Evolutionary conservation across 2,797 vertebrate genomes (phyloP).

Genomic region (Acanthopagrus latus): DNA sequence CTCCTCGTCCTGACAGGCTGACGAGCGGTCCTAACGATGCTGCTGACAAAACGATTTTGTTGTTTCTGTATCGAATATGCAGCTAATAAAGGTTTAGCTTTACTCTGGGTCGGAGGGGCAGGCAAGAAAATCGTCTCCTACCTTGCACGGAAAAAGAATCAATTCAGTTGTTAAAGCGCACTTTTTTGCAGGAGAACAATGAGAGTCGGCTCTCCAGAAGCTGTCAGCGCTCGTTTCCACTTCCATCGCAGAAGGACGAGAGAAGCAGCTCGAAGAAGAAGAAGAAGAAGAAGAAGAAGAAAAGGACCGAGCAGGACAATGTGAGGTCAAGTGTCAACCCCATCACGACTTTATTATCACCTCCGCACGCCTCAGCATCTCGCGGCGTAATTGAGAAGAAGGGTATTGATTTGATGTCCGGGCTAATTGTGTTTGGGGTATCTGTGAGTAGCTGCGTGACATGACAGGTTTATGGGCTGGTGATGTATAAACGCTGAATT

Average conservation of each 20-base stretch:
- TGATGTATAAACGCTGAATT: slow-evolving; percentile 52
- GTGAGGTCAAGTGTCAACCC: slow-evolving; percentile 54
- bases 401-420: slow-evolving; percentile 67
- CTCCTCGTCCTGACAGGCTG: slow-evolving; percentile 25
- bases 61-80: background rate
- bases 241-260: slow-evolving; percentile 27
- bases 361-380: slow-evolving; percentile 46
- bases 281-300: slow-evolving; percentile 28
- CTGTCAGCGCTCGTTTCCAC: slow-evolving; percentile 49
- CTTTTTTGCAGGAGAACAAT: slow-evolving; percentile 56
- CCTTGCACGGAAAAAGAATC: slow-evolving; percentile 51
- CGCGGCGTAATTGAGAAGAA: slow-evolving; percentile 50
- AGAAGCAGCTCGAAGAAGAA: slow-evolving; percentile 2
- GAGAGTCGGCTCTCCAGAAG: slow-evolving; percentile 43
- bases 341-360: slow-evolving; percentile 57
- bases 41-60: slow-evolving; percentile 2
- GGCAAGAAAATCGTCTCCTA: slow-evolving; percentile 10
- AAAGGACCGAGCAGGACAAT: slow-evolving; percentile 20
- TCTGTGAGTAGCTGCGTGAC: slow-evolving; percentile 29
- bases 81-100: slow-evolving; percentile 18
- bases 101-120: background rate
- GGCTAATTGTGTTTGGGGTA: slow-evolving; percentile 50
- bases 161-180: slow-evolving; percentile 55
- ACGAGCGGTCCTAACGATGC: background rate
- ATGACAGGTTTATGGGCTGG: slow-evolving; percentile 54